These are phyloP conservation scores for Lepidochrysops patricia DNA, from an alignment of 2,888 invertebrate genomes.

Conservation along the genomic window DNA sequence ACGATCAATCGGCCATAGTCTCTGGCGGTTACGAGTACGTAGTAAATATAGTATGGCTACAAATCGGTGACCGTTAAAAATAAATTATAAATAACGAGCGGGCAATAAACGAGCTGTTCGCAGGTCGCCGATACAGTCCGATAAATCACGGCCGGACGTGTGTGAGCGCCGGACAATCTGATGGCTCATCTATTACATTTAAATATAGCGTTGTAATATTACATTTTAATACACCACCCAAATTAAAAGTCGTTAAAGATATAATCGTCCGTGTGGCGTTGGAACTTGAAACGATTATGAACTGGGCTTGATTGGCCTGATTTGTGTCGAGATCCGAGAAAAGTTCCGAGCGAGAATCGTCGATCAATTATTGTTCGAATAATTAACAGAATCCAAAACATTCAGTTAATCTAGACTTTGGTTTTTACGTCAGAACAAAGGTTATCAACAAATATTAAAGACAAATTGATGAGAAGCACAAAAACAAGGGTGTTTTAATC, in stretches of 20 bases:
- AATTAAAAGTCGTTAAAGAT: slow-evolving; percentile 12
- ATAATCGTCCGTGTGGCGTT: neutral
- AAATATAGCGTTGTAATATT: slow-evolving; percentile 18
- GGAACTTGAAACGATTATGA: slow-evolving; percentile 3
- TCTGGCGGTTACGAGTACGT: slow-evolving; percentile 14
- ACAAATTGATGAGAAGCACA: neutral
- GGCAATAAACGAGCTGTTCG: slow-evolving; percentile 69
- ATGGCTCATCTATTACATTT: slow-evolving; percentile 38
- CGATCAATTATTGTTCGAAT: neutral
- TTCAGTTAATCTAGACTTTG: neutral
- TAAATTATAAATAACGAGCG: slow-evolving; percentile 74
- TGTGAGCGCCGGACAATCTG: slow-evolving; percentile 56
- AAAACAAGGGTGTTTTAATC: neutral
- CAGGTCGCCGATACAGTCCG: slow-evolving; percentile 66
- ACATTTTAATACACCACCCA: slow-evolving; percentile 13
- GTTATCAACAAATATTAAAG: too few relatives aligned
- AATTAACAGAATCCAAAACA: neutral
- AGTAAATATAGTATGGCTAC: slow-evolving; percentile 38
- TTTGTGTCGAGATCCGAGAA: neutral
- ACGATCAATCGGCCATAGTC: slow-evolving; percentile 6
- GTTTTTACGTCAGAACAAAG: too few relatives aligned
- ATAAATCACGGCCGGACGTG: slow-evolving; percentile 61
- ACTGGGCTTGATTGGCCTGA: neutral
- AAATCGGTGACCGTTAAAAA: slow-evolving; percentile 71
- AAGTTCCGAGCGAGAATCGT: neutral